Conservation (phyloP, 2,888 invertebrate genomes). For the Trissolcus brochymenae region DNA sequence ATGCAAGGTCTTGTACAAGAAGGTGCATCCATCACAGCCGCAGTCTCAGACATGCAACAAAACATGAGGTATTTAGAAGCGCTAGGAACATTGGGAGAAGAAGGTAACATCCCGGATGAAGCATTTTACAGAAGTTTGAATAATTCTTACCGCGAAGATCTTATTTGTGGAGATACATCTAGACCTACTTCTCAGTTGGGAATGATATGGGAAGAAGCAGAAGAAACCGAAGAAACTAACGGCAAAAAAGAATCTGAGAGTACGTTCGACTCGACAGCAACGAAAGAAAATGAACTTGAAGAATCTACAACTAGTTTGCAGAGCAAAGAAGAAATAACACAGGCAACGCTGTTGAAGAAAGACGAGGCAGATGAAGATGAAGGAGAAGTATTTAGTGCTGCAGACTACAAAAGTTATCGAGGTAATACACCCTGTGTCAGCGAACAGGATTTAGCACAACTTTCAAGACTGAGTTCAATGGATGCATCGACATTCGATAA, state of each 20-base stretch:
- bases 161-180: constrained; percentile 80
- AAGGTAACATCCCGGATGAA: constrained; percentile 84
- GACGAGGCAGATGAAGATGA: constrained; percentile 78
- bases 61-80: constrained; percentile 71
- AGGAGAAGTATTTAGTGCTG: constrained; percentile 84
- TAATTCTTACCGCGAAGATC: constrained; percentile 90
- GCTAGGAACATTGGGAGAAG: constrained; percentile 78
- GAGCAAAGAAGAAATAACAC: constrained; percentile 61
- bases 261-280: constrained; percentile 59
- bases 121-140: constrained; percentile 92
- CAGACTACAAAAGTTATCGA: constrained; percentile 87
- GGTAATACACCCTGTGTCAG: constrained; percentile 86
- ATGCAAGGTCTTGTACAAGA: constrained; percentile 70
- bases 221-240: constrained; percentile 82
- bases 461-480: constrained; percentile 85
- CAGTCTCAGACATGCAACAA: constrained; percentile 69
- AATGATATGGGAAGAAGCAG: constrained; percentile 92
- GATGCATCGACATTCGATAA: constrained; percentile 88
- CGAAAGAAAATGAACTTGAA: constrained; percentile 63
- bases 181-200: constrained; percentile 85
- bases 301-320: constrained; percentile 50
- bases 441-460: constrained; percentile 87
- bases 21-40: constrained; percentile 63
- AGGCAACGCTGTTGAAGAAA: constrained; percentile 74
- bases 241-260: constrained; percentile 72